Conservation (phyloP, 2,888 invertebrate species). For the Ypsolopha sequella region DNA sequence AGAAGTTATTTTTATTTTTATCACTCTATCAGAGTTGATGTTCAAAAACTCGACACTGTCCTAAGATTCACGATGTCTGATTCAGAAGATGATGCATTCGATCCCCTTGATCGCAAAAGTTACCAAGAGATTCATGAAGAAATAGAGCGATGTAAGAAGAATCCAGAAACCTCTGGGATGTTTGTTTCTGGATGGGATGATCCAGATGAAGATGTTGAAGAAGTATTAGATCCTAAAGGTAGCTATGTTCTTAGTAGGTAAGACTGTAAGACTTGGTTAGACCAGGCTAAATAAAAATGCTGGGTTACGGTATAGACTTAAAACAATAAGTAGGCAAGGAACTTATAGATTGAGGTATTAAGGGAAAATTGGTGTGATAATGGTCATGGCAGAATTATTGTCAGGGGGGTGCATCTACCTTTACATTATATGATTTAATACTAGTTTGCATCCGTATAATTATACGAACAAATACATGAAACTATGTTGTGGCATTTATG, state of each 20-base stretch:
- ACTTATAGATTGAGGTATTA: no score
- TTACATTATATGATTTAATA: no score
- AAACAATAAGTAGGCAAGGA: no score
- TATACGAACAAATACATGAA: no score
- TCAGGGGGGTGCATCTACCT: no score
- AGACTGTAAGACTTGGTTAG: no score
- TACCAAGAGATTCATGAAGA: constrained; percentile 46
- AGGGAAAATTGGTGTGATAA: no score
- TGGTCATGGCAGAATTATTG: no score
- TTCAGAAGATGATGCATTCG: constrained; percentile 33
- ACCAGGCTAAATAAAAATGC: no score
- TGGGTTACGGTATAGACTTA: no score
- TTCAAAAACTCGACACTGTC: background rate
- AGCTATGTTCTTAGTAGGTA: constrained; percentile 11
- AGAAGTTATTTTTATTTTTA: background rate
- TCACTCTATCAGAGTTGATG: background rate
- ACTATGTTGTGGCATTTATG: no score
- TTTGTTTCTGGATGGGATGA: constrained; percentile 89
- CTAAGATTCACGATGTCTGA: constrained; percentile 16
- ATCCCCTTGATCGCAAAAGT: constrained; percentile 18
- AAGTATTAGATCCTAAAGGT: constrained; percentile 81
- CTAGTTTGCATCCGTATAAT: no score
- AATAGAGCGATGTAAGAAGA: constrained; percentile 45
- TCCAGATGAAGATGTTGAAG: constrained; percentile 77
- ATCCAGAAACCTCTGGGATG: constrained; percentile 66